phyloP scores from a whole-genome alignment of 2,113 vertebrate genomes.

The Saguinus midas region DNA sequence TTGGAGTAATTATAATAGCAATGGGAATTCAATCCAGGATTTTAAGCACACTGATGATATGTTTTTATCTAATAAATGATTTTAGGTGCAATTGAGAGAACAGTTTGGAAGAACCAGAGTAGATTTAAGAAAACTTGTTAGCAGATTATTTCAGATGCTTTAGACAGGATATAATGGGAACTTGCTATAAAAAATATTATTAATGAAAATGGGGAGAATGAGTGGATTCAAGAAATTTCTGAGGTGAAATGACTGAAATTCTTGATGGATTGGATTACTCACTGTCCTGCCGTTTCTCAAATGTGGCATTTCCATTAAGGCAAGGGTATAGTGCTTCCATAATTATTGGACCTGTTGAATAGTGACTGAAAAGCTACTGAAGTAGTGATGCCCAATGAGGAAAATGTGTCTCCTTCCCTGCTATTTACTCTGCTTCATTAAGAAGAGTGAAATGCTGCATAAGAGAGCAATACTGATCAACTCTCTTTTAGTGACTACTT shows the following conservation, averaged over 20 bases:
- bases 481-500: neutral
- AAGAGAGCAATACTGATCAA: neutral
- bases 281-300: neutral
- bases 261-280: neutral
- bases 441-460: neutral
- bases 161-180: neutral
- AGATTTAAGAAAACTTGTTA: neutral
- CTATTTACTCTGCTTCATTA: neutral
- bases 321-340: neutral
- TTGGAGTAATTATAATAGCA: neutral
- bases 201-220: neutral
- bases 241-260: neutral
- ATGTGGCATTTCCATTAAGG: neutral
- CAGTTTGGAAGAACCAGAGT: neutral
- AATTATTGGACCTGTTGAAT: neutral
- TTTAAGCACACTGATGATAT: neutral
- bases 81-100: neutral
- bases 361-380: neutral
- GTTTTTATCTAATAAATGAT: neutral
- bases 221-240: neutral
- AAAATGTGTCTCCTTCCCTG: fast-evolving
- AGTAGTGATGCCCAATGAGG: neutral
- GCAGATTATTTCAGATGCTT: neutral
- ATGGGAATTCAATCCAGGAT: neutral
- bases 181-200: neutral